Evolutionary conservation across 2,888 invertebrate genomes (phyloP).

Genomic region (Nezara viridula): DNA sequence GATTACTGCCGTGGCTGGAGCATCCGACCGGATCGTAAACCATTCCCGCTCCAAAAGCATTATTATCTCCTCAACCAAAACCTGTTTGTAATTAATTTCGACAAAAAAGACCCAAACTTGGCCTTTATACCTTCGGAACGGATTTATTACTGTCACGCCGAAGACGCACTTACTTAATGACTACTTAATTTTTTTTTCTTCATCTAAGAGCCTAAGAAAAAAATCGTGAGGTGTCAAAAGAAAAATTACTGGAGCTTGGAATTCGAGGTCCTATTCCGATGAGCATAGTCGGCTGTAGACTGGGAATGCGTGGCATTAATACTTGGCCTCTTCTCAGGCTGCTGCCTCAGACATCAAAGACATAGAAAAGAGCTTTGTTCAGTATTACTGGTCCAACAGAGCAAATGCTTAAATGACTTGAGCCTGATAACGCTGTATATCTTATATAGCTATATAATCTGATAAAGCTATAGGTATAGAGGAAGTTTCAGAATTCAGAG

Average conservation of each 20-base stretch:
- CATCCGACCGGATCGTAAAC: background rate
- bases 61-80: background rate
- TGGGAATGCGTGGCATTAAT: background rate
- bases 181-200: conserved; percentile 2
- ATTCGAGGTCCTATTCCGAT: background rate
- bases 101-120: background rate
- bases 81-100: conserved; percentile 22
- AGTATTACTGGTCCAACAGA: background rate
- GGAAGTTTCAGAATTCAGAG: too few species aligned
- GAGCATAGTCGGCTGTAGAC: background rate
- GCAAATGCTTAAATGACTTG: too few species aligned
- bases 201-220: background rate
- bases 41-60: background rate
- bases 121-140: background rate
- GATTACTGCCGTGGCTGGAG: background rate
- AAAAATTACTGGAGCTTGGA: conserved; percentile 9
- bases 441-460: too few species aligned
- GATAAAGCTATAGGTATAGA: too few species aligned
- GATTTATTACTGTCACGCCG: conserved; percentile 6
- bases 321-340: background rate
- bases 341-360: background rate
- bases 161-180: background rate
- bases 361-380: background rate
- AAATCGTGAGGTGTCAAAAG: conserved; percentile 25
- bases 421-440: too few species aligned